Base-by-base conservation (phyloP, 2,113 vertebrate genomes). In the Phaethon lepturus region DNA sequence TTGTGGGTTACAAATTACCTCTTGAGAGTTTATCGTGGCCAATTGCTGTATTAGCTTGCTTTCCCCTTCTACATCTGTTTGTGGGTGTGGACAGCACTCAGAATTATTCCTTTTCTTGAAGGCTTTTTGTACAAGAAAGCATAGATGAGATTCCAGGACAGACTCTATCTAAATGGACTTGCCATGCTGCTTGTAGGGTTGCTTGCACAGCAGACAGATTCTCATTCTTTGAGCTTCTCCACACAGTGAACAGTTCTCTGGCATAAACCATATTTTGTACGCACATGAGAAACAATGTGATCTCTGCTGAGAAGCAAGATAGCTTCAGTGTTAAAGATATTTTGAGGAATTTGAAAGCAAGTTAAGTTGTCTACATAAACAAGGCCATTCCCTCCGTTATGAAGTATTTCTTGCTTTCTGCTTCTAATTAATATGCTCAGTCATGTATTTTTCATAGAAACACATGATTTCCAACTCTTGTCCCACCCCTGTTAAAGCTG, bases 1-100 rank as follows among this genome's bases (percentile, higher is more conserved):
- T 77, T 90, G 55, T 88, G 81, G 75, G 56, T 80, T 97, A 52
- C 88, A 93, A 63, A 90, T 59, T 55, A 33, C 62, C 85, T 80
- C 75, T 29, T 10, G 59, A 33, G 85, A 69, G 25, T 88, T 84
- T 86, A 80, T 35, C 4, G 11, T 60, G 59, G 79, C 79, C 68
- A 88, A 11, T 26, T 95, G 28, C 68, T 89, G 8, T 53, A 50
- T 18, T 89, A 74, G 56, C 52, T 85, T 95, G 56, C 52, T 85
- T 95, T 86, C 82, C 16, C n/a, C 68, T 88, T 90, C 23, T 74
- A 47, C 85, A 94, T 92, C 88, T 97, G 92, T 80, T 95, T 83
- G 68, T 90, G 95, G 92, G 88, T 96, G 96, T 95, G 90, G 82
- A 40, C 24, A 77, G 68, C 47, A 47, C 59, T 84, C 16, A n/a